phyloP scores from a whole-genome alignment of 1,140 invertebrate genomes.

The Marisa cornuarietis region DNA sequence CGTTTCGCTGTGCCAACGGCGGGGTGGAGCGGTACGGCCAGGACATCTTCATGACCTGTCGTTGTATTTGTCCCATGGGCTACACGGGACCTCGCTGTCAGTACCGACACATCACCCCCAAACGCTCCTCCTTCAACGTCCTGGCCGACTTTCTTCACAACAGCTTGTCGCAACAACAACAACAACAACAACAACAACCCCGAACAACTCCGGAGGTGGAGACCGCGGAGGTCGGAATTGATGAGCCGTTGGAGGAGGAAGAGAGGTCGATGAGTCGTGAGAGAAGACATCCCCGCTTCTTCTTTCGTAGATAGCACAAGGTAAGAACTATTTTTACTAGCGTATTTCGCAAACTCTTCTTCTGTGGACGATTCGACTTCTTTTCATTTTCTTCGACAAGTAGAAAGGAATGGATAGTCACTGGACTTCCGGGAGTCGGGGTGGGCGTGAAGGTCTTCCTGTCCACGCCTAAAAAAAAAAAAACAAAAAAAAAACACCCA shows the following conservation, averaged over 20 bases:
- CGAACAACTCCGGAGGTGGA: background rate
- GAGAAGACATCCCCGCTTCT: background rate
- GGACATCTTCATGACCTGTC: constrained; percentile 17
- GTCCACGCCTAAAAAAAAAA: too few species aligned
- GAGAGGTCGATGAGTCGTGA: too few species aligned
- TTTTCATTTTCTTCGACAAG: too few species aligned
- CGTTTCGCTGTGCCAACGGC: constrained; percentile 18
- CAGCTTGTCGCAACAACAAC: background rate
- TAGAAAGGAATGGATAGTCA: too few species aligned
- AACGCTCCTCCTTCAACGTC: constrained; percentile 14
- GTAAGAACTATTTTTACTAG: background rate
- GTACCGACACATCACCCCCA: constrained; percentile 8
- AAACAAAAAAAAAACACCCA: too few species aligned
- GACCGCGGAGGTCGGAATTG: background rate
- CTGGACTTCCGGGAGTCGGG: too few species aligned
- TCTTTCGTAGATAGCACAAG: constrained; percentile 15
- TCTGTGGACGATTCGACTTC: too few species aligned
- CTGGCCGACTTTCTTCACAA: constrained; percentile 16
- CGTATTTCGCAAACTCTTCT: too few species aligned
- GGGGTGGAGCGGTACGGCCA: constrained; percentile 19
- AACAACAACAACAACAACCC: background rate
- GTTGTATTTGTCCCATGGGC: constrained; percentile 5
- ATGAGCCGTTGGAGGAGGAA: too few species aligned
- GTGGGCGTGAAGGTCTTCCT: too few species aligned
- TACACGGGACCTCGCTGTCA: constrained; percentile 22